Evolutionary conservation across 1,140 invertebrate species (phyloP), one percentile per base, ranked within the genome.

Genomic region (Laupala kohalensis): DNA sequence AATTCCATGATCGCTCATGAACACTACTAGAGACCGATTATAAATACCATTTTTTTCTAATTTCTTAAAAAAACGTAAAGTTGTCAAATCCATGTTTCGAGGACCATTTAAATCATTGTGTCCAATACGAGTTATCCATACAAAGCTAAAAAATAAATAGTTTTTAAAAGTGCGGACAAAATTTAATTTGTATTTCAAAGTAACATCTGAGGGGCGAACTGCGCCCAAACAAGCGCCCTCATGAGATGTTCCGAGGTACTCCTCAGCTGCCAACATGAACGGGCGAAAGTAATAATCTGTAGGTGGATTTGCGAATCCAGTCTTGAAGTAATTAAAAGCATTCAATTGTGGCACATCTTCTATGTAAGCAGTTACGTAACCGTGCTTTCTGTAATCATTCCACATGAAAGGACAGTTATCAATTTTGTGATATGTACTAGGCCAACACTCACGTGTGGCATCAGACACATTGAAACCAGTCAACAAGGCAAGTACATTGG

Each of bases 1-100:
- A 76, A 95, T 89, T 0, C 96, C 96, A 79, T 98, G 96, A 80
- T 98, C 96, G 76, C 94, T 73, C 1, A 73, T 25, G 66, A 73
- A 71, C 4, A 73, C 25, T 6, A 73, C 70, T 15, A 73, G 23
- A 13, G 72, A 66, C 12, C 30, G 26, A 53, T 73, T 67, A 15
- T 66, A 24, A 28, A 28, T 65, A 15, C 72, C 70, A 25, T 26
- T 64, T 24, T 67, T 24, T 26, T 9, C 12, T 12, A 73, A 26
- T 9, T 73, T 70, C 12, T 67, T 25, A 29, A 71, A 67, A 37
- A 73, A 73, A 4, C 67, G 24, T 25, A 67, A 4, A 64, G 67
- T 37, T 15, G 62, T 27, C 3, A 19, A 15, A 63, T 74, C 74
- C 63, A 73, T 70, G 2, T 66, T 37, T 25, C 25, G 27, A 6